Conservation (phyloP, 2,888 invertebrate genomes). For the Acanthoscelides obtectus region DNA sequence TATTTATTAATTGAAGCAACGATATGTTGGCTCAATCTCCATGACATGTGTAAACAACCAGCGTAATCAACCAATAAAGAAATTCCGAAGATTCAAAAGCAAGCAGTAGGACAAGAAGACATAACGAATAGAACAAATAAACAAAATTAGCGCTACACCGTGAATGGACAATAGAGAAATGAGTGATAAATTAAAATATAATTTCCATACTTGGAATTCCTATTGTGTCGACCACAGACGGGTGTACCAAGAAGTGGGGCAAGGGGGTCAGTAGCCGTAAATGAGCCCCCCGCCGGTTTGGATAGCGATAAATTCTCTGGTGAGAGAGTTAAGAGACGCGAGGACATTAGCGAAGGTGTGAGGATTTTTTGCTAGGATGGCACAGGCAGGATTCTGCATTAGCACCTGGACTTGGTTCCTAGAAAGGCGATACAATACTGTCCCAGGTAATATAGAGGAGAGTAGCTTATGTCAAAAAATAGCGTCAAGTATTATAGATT, state of each 20-base stretch:
- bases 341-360: constrained; percentile 18
- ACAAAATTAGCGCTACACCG: constrained; percentile 45
- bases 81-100: background rate
- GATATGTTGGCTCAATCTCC: too few relatives aligned
- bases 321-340: constrained; percentile 44
- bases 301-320: constrained; percentile 49
- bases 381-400: background rate
- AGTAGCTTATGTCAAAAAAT: too few relatives aligned
- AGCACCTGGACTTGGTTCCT: background rate
- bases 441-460: too few relatives aligned
- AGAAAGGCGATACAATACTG: background rate
- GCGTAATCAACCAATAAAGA: background rate
- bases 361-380: background rate
- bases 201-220: constrained; percentile 47
- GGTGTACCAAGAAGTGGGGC: constrained; percentile 25
- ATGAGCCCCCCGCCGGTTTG: constrained; percentile 40
- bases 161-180: constrained; percentile 45
- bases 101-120: constrained; percentile 20
- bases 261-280: constrained; percentile 46
- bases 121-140: constrained; percentile 43
- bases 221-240: constrained; percentile 24
- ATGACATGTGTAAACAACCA: background rate
- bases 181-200: constrained; percentile 46
- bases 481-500: too few relatives aligned
- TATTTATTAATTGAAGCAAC: too few relatives aligned